Percentiles rank a stretch among this genome's conserved stretches.
Evolutionary conservation across 2,888 invertebrate species (phyloP).

Genomic region (Nemurella pictetii): DNA sequence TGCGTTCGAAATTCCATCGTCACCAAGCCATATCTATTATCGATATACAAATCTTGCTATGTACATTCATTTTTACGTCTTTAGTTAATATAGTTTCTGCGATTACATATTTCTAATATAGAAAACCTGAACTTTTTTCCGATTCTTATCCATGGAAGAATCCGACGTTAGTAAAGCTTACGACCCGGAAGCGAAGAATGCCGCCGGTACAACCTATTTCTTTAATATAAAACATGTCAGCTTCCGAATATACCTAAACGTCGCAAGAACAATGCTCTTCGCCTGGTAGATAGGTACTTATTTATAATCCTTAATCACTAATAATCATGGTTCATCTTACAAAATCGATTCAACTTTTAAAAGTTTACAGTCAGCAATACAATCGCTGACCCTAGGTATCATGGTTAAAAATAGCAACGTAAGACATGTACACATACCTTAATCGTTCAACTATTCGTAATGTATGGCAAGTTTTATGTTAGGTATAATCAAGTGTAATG

Average conservation of each 20-base stretch:
- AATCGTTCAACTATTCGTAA: background rate
- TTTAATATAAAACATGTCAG: background rate
- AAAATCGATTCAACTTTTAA: background rate
- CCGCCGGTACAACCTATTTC: background rate
- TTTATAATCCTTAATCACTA: background rate
- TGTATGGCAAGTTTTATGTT: background rate
- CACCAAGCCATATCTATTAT: background rate
- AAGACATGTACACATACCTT: background rate
- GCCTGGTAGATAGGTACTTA: background rate
- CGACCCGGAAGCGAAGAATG: background rate
- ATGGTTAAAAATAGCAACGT: too few species aligned
- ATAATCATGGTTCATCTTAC: background rate
- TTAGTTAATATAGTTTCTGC: background rate
- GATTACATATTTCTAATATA: background rate
- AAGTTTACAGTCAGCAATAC: background rate
- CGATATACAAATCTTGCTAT: background rate
- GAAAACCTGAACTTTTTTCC: background rate
- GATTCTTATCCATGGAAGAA: slow-evolving; percentile 12
- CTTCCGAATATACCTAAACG: background rate
- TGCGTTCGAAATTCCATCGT: background rate
- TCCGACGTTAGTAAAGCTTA: background rate
- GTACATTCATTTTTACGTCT: background rate
- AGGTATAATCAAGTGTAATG: background rate
- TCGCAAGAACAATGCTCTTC: background rate
- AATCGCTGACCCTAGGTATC: background rate